Evolutionary conservation across 2,797 vertebrate species (phyloP), one percentile per base, ranked within the genome.

Genomic region (Neostethus bicornis): DNA sequence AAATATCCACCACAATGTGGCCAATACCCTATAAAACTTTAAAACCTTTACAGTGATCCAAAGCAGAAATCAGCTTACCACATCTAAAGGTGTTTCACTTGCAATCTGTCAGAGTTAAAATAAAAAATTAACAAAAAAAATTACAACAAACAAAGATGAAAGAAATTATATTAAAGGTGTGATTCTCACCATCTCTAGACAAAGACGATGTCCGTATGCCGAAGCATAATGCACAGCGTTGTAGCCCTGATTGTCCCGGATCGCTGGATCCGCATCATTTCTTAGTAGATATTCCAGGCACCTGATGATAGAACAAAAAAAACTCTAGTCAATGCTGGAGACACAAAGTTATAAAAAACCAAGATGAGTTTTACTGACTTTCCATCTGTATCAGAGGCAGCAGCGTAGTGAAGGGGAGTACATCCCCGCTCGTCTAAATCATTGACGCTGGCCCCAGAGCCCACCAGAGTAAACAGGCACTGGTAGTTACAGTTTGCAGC

Each of bases 401-500:
- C 96, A 42, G 96, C 94, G 61, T 98, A 99, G 92, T 99, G 97
- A 76, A 98, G 92, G 46, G 97, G 96, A 45, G 94, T 94, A 88
- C 97, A 98, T 65, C 97, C 96, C 81, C 94, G 90, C 85, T 96
- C 94, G 55, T 99, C 97, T 29, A 96, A 91, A 85, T 98, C 96
- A 44, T 98, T 98, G 80, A 98, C 96, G 65, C 95, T 96, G 70
- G 96, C 96, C 85, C 97, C 96, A 48, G 96, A 98, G 59, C 96
- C 96, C 92, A 99, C 96, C 90, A 99, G 94, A 81, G 96, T 96
- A 92, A 99, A 98, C 87, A 99, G 92, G 92, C 96, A 98, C 93
- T 98, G 95, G 91, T 98, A 98, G 91, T 98, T 98, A 91, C 96
- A 99, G 85, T 98, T 98, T 87, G 96, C 96, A 76, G 96, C 97